Conservation (phyloP, 2,888 invertebrate genomes). For the Chaetogeoica ovagalla region DNA sequence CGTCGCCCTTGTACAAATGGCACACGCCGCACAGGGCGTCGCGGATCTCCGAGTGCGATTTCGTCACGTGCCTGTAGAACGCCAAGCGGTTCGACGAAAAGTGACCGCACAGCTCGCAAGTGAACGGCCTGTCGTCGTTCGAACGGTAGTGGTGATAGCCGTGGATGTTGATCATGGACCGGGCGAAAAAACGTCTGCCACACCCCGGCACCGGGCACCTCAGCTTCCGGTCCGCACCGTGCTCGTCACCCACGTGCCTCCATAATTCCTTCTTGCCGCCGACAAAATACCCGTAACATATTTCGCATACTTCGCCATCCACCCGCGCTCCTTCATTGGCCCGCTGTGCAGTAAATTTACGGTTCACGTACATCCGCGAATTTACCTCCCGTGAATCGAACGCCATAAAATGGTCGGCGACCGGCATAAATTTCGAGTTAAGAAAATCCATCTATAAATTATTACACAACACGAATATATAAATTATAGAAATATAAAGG, state of each 20-base stretch:
- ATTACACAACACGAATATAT: not conserved
- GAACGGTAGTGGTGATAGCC: not conserved
- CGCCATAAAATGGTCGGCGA: slow-evolving; percentile 21
- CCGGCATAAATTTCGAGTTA: not conserved
- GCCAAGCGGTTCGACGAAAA: not conserved
- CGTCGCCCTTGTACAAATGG: not conserved
- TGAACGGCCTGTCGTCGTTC: not conserved
- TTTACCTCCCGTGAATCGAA: not conserved
- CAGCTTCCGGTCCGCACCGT: not conserved
- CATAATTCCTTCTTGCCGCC: not conserved
- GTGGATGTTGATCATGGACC: not conserved
- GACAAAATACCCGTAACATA: not conserved
- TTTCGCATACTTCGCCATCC: not conserved
- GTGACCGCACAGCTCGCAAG: slow-evolving; percentile 22
- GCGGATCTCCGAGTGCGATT: not conserved
- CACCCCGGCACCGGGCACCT: not conserved
- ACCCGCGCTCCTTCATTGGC: not conserved
- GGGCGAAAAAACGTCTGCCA: not conserved
- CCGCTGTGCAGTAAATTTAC: not conserved
- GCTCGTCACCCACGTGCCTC: slow-evolving; percentile 7
- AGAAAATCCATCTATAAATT: not conserved
- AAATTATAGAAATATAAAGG: not conserved
- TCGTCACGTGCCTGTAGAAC: not conserved
- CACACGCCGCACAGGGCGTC: slow-evolving; percentile 18
- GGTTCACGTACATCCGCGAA: not conserved